Conservation (phyloP, 2,113 vertebrate genomes). For the Hemiprocne comata region DNA sequence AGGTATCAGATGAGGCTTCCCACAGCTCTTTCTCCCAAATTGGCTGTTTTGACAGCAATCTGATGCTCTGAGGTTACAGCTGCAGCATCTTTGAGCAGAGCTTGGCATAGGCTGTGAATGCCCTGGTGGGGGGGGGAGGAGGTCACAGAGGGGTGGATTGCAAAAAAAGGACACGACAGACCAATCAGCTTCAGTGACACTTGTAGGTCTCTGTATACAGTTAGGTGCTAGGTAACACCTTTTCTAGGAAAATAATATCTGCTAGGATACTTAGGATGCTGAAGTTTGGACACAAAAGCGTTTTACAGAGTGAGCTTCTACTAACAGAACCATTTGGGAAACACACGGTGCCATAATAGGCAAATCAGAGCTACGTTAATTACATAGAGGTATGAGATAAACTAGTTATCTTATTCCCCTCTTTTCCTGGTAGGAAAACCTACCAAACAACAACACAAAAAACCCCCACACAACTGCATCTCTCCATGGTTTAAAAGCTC, state of each 20-base stretch:
- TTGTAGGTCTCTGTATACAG: neutral
- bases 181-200: neutral
- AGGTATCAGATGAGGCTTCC: neutral
- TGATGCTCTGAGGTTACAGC: neutral
- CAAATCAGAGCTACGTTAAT: neutral
- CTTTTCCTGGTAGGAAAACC: too few relatives aligned
- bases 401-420: neutral
- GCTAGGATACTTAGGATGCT: neutral
- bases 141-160: neutral
- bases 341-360: neutral
- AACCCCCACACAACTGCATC: neutral
- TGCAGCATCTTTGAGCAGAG: neutral
- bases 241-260: neutral
- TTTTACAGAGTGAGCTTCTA: neutral
- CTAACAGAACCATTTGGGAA: neutral
- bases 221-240: neutral
- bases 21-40: neutral
- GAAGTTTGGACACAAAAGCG: neutral
- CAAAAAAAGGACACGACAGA: neutral
- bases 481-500: neutral
- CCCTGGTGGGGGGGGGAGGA: rapidly evolving
- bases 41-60: neutral
- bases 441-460: neutral
- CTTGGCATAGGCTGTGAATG: neutral
- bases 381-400: neutral